Evolutionary conservation across 1,140 invertebrate species (phyloP), one percentile per base, ranked within the genome.

Genomic region (Globodera ellingtonae): DNA sequence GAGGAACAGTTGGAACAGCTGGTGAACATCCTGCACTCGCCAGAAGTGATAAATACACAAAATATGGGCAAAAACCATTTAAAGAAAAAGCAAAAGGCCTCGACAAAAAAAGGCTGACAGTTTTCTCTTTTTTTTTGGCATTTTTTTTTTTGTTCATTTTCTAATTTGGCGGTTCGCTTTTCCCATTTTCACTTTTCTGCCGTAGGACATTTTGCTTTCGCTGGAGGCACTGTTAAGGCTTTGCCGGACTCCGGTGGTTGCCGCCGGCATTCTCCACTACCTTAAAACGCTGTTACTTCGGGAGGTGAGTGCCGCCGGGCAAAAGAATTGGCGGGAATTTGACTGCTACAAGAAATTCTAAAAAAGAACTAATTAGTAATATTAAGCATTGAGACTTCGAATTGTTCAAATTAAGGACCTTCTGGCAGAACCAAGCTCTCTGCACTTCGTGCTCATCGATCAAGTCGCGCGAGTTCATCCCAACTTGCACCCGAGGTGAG

Each of bases 351-450:
- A n/a, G n/a, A n/a, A n/a, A n/a, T n/a, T n/a, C n/a, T n/a, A n/a
- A n/a, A n/a, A n/a, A n/a, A n/a, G n/a, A n/a, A n/a, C n/a, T n/a
- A n/a, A n/a, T n/a, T n/a, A n/a, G n/a, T n/a, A 35, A 35, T 35
- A 35, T 35, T 35, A 35, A 35, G 35, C 35, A 35, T 35, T 35
- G 35, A 2, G 35, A 35, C 35, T 35, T 35, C 2, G 35, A 35
- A 35, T 35, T 2, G 35, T 35, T 3, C 3, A 35, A 35, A 35
- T 35, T 13, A 50, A 76, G 44, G 84, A 79, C 67, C 91, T 98
- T 15, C 95, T 94, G 81, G 97, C 95, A 7, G 97, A 98, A 90
- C 95, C 97, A 88, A 97, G 95, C 72, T 96, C 97, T 1, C 93
- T 97, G 10, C 96, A 98, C 91, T 91, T 98, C 72, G 96, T 96